A percentile compares a stretch with the other conserved stretches of the same genome.
Conservation (phyloP, 92 coral and sea anemone species). For the Parazoanthus darwini region DNA sequence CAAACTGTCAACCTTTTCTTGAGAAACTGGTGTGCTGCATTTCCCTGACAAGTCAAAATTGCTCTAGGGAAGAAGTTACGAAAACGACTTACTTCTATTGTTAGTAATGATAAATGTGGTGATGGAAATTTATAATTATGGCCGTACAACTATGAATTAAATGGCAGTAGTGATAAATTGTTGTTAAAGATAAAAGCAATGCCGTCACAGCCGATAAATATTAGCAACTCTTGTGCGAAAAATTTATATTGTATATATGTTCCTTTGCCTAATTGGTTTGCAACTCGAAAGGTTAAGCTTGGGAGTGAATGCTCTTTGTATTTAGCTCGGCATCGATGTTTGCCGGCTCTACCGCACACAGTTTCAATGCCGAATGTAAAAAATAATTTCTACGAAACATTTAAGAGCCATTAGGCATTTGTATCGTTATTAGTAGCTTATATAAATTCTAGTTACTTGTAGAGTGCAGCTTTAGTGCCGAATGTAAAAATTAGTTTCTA, state of each 20-base stretch:
- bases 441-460: too few species aligned
- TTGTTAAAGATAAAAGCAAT: background rate
- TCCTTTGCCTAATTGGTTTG: too few species aligned
- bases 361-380: background rate
- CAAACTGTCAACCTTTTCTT: background rate
- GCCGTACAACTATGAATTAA: background rate
- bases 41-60: background rate
- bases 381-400: too few species aligned
- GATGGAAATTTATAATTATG: background rate
- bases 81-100: background rate
- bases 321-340: background rate
- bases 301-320: too few species aligned
- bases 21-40: background rate
- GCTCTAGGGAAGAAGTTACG: background rate
- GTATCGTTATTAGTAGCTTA: too few species aligned
- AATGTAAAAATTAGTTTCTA: background rate
- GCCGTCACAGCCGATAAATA: background rate
- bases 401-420: too few species aligned
- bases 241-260: too few species aligned
- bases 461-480: too few species aligned
- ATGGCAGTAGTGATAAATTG: background rate
- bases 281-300: too few species aligned
- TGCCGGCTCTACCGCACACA: too few species aligned
- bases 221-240: background rate
- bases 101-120: background rate